A percentile compares a stretch with the other conserved stretches of the same genome.
Evolutionary conservation across 2,888 invertebrate genomes (phyloP).

Genomic region (Philaethria dido): DNA sequence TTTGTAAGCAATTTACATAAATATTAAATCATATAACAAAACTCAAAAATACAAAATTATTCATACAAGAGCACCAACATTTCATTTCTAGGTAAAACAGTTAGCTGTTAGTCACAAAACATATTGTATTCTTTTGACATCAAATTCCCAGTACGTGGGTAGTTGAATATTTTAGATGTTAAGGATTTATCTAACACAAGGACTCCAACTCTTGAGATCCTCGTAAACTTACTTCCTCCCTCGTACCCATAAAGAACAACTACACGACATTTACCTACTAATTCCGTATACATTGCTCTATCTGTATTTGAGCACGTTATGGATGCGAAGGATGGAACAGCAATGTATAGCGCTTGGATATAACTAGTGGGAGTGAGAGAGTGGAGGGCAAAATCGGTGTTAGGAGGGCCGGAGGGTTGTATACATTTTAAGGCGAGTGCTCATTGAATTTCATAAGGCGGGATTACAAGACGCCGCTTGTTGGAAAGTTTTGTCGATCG

Average conservation of each 20-base stretch:
- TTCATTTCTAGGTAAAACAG: conserved; percentile 5
- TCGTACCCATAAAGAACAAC: conserved; percentile 8
- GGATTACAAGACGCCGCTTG: conserved; percentile 47
- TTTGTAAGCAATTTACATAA: too few relatives aligned
- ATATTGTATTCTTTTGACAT: conserved; percentile 22
- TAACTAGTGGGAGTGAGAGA: not conserved
- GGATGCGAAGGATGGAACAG: not conserved
- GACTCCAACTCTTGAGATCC: conserved; percentile 36
- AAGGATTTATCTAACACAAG: conserved; percentile 38
- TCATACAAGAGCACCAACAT: not conserved
- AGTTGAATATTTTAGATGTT: conserved; percentile 40
- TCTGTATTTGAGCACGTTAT: not conserved
- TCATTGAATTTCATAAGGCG: conserved; percentile 49
- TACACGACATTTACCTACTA: not conserved
- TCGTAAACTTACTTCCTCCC: conserved; percentile 33
- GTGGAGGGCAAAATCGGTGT: conserved; percentile 10
- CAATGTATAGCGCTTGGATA: conserved; percentile 20
- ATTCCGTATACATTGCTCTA: conserved; percentile 26
- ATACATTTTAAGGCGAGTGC: conserved; percentile 43
- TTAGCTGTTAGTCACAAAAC: conserved; percentile 6
- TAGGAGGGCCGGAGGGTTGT: conserved; percentile 29
- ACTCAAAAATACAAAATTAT: not conserved
- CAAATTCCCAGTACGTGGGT: conserved; percentile 31
- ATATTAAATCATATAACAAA: too few relatives aligned
- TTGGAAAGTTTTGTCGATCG: conserved; percentile 42